Evolutionary conservation across 2,113 vertebrate species (phyloP), one percentile per base, ranked within the genome.

Genomic region (Lasiurus borealis): DNA sequence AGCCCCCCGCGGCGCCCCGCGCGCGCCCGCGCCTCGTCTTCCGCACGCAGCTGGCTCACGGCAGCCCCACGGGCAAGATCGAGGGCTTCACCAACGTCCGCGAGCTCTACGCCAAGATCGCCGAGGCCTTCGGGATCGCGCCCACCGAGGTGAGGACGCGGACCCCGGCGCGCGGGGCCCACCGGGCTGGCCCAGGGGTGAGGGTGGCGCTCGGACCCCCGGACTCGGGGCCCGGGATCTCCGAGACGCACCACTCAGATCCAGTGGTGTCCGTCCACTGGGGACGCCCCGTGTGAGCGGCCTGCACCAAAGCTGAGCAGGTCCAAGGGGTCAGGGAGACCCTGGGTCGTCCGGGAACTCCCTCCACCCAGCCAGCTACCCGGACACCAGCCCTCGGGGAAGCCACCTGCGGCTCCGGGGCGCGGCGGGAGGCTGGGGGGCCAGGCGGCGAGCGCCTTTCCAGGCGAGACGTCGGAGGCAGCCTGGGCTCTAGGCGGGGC

Each of bases 1-100:
- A 90, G 68, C 27, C 98, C 98, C 59, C 98, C 1, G 10, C 97
- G 54, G 57, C 95, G 96, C 54, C 98, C 98, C 98, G 98, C 0
- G 83, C 95, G 0, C 99, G 99, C 44, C 99, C 99, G 1, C 97
- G 98, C 94, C 98, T 99, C 34, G 98, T 99, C 69, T 99, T 99
- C 95, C 99, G 99, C 98, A 99, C 99, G 0, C 99, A 99, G 98
- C 98, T 99, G 97, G 99, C 99, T 25, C 99, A 99, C 1, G 99
- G 99, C 82, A 99, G 99, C 98, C 99, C 99, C 66, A 99, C 99
- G 0, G 99, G 98, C 52, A 98, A 98, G 93, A 99, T 99, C 77
- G 99, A 99, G 23, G 99, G 99, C 87, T 99, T 99, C 98, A 99
- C 99, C 94, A 99, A 99, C 2, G 99, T 99, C 88, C 99, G 99